Conservation (phyloP, 2,113 vertebrate species). For the Gavia stellata region DNA sequence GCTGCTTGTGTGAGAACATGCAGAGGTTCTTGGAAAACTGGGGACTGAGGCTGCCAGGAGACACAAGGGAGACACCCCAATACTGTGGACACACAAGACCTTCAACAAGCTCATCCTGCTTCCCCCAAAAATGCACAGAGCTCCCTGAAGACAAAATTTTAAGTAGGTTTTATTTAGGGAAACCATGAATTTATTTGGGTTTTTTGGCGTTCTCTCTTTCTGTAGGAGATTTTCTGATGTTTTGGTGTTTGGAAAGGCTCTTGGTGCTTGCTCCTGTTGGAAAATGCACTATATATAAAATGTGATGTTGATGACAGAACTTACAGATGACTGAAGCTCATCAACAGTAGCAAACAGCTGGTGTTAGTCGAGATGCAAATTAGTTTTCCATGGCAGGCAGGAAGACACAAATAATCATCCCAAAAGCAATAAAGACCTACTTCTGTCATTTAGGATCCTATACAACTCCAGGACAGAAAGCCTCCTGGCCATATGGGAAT, state of each 20-base stretch:
- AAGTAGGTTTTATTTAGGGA: neutral
- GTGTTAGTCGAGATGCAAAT: conserved; percentile 48
- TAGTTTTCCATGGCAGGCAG: conserved; percentile 19
- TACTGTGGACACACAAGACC: neutral
- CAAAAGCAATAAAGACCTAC: neutral
- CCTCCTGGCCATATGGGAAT: neutral
- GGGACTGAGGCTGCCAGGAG: neutral
- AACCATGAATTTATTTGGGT: neutral
- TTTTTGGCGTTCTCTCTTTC: neutral
- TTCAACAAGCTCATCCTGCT: neutral
- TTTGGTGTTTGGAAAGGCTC: neutral
- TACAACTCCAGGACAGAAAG: neutral
- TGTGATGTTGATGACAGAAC: conserved; percentile 13
- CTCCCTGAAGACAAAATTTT: neutral
- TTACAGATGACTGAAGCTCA: conserved; percentile 34
- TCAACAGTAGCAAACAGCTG: conserved; percentile 59
- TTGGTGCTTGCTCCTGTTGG: neutral
- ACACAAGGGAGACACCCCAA: neutral
- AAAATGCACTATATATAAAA: neutral
- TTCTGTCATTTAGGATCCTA: neutral
- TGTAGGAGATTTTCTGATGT: neutral
- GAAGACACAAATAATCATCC: conserved; percentile 10
- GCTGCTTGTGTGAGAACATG: neutral
- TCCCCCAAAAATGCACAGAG: neutral
- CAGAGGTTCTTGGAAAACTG: neutral